These are phyloP conservation scores for Maniola hyperantus DNA, from an alignment of 2,888 invertebrate genomes.

Conservation along the genomic window DNA sequence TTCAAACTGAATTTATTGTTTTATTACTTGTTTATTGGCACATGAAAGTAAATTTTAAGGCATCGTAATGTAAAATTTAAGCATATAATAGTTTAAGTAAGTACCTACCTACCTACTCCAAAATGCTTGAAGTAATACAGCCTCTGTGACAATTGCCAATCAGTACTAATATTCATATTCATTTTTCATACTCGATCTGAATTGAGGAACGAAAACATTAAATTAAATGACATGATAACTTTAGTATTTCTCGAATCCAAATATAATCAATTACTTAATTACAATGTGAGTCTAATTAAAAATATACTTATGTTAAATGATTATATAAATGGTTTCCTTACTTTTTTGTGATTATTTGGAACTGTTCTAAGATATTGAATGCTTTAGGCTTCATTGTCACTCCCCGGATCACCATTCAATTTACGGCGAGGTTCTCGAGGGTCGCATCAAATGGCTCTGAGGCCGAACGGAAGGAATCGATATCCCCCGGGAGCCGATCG, in stretches of 20 bases:
- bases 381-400: constrained; percentile 95
- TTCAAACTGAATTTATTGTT: constrained; percentile 52
- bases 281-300: constrained; percentile 1
- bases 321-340: neutral
- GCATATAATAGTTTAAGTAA: constrained; percentile 43
- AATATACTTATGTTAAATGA: neutral
- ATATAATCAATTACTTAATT: constrained; percentile 12
- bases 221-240: constrained; percentile 34
- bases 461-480: constrained; percentile 90
- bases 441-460: constrained; percentile 95
- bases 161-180: constrained; percentile 43
- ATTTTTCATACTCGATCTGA: constrained; percentile 64
- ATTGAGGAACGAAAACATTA: constrained; percentile 69
- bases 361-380: constrained; percentile 48
- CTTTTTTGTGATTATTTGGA: constrained; percentile 16
- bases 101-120: constrained; percentile 49
- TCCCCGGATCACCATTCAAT: constrained; percentile 98
- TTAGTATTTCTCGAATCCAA: constrained; percentile 46
- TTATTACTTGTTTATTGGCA: constrained; percentile 78
- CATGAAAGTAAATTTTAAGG: constrained; percentile 71
- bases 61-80: constrained; percentile 49
- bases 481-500: constrained; percentile 93
- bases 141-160: constrained; percentile 69
- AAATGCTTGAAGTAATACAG: constrained; percentile 55
- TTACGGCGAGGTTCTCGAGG: constrained; percentile 94